Evolutionary conservation across 2,888 invertebrate genomes (phyloP).

Genomic region (Onchidella celtica): DNA sequence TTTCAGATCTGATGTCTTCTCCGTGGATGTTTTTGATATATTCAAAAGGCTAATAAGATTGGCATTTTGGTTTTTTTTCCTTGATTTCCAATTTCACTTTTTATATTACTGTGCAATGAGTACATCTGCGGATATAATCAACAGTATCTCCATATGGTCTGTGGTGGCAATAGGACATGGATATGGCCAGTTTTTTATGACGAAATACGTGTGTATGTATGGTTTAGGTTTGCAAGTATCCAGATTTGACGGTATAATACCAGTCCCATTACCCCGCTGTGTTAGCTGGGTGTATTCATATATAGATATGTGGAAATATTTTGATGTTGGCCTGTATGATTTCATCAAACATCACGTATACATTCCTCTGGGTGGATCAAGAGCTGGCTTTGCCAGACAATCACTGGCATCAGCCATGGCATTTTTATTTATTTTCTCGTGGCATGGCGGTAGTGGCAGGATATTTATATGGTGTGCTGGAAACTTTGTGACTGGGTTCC

Average conservation of each 20-base stretch:
- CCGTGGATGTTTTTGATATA: slow-evolving; percentile 23
- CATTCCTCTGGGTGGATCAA: slow-evolving; percentile 83
- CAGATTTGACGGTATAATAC: slow-evolving; percentile 83
- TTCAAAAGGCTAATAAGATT: slow-evolving; percentile 74
- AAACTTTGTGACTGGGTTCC: slow-evolving; percentile 87
- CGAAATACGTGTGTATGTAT: slow-evolving; percentile 94
- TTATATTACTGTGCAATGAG: slow-evolving; percentile 90
- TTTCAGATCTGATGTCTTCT: neutral
- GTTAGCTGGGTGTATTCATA: slow-evolving; percentile 94
- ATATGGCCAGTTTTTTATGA: slow-evolving; percentile 94
- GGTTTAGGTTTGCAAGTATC: slow-evolving; percentile 90
- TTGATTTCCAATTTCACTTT: slow-evolving; percentile 88
- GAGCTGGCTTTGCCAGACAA: slow-evolving; percentile 75
- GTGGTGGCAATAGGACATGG: slow-evolving; percentile 92
- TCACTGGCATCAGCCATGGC: slow-evolving; percentile 87
- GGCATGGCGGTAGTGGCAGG: slow-evolving; percentile 91
- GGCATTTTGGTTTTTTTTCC: slow-evolving; percentile 86
- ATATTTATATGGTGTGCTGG: slow-evolving; percentile 92
- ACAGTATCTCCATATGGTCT: slow-evolving; percentile 85
- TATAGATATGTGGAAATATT: slow-evolving; percentile 97
- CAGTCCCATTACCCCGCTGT: slow-evolving; percentile 91
- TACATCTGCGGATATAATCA: slow-evolving; percentile 82
- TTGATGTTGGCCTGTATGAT: slow-evolving; percentile 94
- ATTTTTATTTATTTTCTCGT: slow-evolving; percentile 92
- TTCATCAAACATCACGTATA: slow-evolving; percentile 95